Base-by-base conservation (phyloP, 2,113 vertebrate genomes). In the Lophura nycthemera region DNA sequence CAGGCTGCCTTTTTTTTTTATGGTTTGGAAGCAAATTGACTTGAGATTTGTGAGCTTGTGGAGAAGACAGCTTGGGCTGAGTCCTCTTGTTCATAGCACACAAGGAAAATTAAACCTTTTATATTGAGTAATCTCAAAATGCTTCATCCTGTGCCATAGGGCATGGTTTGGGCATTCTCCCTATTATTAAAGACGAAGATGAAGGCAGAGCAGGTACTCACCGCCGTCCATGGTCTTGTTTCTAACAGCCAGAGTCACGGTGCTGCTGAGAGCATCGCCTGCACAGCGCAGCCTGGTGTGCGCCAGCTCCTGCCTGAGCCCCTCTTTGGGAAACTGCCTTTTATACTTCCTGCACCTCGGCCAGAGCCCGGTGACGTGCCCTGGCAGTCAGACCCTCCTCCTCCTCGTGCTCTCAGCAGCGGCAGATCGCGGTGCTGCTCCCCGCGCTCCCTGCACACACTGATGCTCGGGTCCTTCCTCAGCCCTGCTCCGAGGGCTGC, bases 211-310 rank as follows among this genome's bases (percentile, higher is more conserved):
- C 18, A 29, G 66, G 88, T 94, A 97, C 97, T 97, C 88, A 97
- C 97, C 96, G 22, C 79, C 64, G 20, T 80, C 96, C 97, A 97
- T 97, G 89, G 60, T 92, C 76, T 69, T 8, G 43, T 10, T 25
- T 24, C 65, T 43, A 11, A 16, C 12, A 6, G 50, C 19, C 30
- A 45, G 43, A 89, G 67, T 90, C 93, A 92, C 81, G 25, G 45
- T n/a, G 48, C 45, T 6, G 16, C 4, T 0, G 7, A 61, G 70
- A 89, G 72, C 72, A 92, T 91, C 59, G 3, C 19, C 6, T 0
- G 5, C 29, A 36, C 83, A 9, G 77, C 2, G 3, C 72, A 5
- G 75, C 56, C 56, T 56, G 50, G 4, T 7, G 1, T 8, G 2
- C 40, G 8, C 6, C 67, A 21, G 84, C 73, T 88, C 65, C 48